These are phyloP conservation scores for Limanda limanda DNA, from an alignment of 2,113 vertebrate species.

Conservation along the genomic window DNA sequence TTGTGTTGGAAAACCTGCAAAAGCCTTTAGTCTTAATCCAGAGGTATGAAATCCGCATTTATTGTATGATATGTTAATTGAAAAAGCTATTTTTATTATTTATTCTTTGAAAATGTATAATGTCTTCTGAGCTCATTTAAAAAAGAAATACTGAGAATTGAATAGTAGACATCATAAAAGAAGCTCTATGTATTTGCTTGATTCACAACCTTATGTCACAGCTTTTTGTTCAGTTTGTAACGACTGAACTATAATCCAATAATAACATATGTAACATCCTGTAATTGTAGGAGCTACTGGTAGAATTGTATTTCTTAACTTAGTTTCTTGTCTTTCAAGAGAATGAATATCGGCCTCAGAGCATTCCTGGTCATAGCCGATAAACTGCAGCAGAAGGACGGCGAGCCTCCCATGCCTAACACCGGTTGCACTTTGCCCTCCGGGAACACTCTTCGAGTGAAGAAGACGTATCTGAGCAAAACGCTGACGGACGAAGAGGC, in stretches of 20 bases:
- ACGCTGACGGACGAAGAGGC: slow-evolving; percentile 97
- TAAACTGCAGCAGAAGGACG: slow-evolving; percentile 97
- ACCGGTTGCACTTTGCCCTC: slow-evolving; percentile 95
- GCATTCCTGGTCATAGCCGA: slow-evolving; percentile 98
- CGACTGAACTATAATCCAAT: too few species aligned
- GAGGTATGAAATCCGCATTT: slow-evolving; percentile 79
- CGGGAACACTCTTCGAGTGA: slow-evolving; percentile 95
- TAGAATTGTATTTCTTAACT: too few species aligned
- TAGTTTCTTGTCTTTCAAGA: slow-evolving; percentile 79
- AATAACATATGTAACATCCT: too few species aligned
- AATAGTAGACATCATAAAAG: too few species aligned
- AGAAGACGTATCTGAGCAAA: slow-evolving; percentile 98
- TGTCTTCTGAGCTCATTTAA: not conserved
- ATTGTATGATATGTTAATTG: not conserved
- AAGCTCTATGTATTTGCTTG: too few species aligned
- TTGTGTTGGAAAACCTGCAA: slow-evolving; percentile 95
- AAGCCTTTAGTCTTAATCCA: slow-evolving; percentile 98
- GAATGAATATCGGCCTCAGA: slow-evolving; percentile 98
- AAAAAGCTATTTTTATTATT: too few species aligned
- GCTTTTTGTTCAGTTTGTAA: too few species aligned
- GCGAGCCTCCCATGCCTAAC: slow-evolving; percentile 97
- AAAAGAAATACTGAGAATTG: too few species aligned
- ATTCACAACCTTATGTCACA: too few species aligned
- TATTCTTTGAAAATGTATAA: too few species aligned
- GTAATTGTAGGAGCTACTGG: too few species aligned